Evolutionary conservation across 1,140 invertebrate genomes (phyloP).

Genomic region (Lysiphlebus fabarum): DNA sequence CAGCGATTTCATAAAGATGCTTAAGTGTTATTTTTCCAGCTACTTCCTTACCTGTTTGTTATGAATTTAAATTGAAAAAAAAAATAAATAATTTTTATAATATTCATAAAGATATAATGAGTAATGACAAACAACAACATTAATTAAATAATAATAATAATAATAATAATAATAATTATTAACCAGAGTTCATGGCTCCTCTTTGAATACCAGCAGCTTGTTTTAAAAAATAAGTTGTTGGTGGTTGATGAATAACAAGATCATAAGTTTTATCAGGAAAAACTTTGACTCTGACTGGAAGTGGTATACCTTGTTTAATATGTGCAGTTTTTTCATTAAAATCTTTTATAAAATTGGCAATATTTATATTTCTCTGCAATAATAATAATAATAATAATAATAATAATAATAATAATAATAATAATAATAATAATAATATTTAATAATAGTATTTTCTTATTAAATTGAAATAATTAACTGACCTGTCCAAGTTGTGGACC

Average conservation of each 20-base stretch:
- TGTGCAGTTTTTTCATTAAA: conserved; percentile 94
- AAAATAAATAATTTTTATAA: no score
- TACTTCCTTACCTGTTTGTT: conserved; percentile 72
- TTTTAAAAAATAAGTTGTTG: conserved; percentile 82
- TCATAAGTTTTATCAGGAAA: conserved; percentile 87
- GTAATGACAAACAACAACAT: no score
- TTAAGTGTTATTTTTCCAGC: conserved; percentile 91
- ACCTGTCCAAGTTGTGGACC: conserved; percentile 90
- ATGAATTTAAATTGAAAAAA: no score
- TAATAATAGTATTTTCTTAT: not conserved
- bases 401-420: not conserved
- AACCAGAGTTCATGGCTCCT: conserved; percentile 77
- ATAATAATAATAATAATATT: not conserved
- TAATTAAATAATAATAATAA: no score
- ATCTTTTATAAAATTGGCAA: conserved; percentile 95
- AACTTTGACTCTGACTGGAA: conserved; percentile 78
- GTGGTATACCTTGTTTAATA: conserved; percentile 87
- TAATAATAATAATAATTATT: no score
- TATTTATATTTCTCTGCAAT: conserved; percentile 88
- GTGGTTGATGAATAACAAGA: conserved; percentile 80
- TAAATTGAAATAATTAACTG: conserved; percentile 29
- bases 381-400: conserved; percentile 18
- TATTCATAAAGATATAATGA: no score
- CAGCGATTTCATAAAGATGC: conserved; percentile 98
- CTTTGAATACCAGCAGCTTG: conserved; percentile 89